Base-by-base conservation (phyloP, 2,888 invertebrate species). In the Orthosia gothica region DNA sequence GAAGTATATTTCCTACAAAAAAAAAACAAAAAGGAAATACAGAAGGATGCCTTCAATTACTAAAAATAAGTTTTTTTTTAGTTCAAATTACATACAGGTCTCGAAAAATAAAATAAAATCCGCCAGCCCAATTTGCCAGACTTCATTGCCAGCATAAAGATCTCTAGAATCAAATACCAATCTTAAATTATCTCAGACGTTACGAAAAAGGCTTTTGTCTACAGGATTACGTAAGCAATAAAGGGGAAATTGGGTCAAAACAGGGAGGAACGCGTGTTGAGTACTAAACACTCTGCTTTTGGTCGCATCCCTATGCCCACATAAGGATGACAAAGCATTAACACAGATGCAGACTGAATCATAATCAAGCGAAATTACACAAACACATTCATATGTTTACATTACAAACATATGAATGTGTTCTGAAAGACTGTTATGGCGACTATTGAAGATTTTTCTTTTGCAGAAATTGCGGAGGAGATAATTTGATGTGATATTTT, bases 191-290 rank as follows among this genome's bases (percentile, higher is more conserved):
- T 82, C 76, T 71, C 54, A 80, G 70, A 84, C 66, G 67, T 71
- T 64, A 66, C 65, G 72, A 77, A 84, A 84, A 87, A 85, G 70
- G 79, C 78, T 86, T 75, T 80, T 81, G 85, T 85, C 83, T 84
- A 88, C 85, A 81, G 71, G 73, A 87, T 87, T 87, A 88, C 84
- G 79, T 84, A 83, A 89, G 85, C 82, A 87, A 87, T 88, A 88
- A 87, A 88, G 82, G 81, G 81, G 73, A 83, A 90, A 88, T 86
- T 87, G 89, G 89, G 90, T 90, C 90, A 86, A 85, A 87, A 84
- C 72, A 77, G 79, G 76, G 70, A 77, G 73, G 76, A 74, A 86
- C 87, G 87, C 87, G 87, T 65, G 61, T 61, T 45, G 83, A 50
- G 72, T 71, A 83, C 83, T 80, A 81, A 86, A 79, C 66, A 81